A percentile compares a stretch with the other conserved stretches of the same genome.
phyloP scores from a whole-genome alignment of 2,888 invertebrate genomes.

The Macaria notata region DNA sequence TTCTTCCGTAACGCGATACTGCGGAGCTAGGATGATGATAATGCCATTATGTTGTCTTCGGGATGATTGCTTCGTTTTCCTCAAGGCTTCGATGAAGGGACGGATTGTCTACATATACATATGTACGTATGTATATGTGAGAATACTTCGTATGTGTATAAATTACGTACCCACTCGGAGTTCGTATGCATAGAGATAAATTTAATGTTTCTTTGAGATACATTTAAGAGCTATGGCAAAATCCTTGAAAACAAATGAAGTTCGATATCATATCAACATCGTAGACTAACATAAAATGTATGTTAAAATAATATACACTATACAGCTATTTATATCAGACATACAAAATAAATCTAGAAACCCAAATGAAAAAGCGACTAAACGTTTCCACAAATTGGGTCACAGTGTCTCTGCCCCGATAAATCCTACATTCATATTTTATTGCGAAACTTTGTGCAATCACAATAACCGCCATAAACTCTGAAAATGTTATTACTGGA shows the following conservation, averaged over 20 bases:
- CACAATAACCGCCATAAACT: slow-evolving; percentile 2
- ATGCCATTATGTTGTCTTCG: slow-evolving; percentile 22
- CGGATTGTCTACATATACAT: slow-evolving; percentile 1
- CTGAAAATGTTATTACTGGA: slow-evolving; percentile 4
- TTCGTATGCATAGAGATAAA: background rate
- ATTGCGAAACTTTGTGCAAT: slow-evolving; percentile 7
- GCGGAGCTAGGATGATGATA: slow-evolving; percentile 21
- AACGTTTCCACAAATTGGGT: background rate
- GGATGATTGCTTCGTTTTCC: slow-evolving; percentile 21
- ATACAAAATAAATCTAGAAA: no score
- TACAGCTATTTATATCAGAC: no score
- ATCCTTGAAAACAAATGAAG: no score
- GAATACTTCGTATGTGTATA: background rate
- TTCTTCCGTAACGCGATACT: slow-evolving; percentile 17
- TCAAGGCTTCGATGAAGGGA: slow-evolving; percentile 9
- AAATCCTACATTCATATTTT: slow-evolving; percentile 6
- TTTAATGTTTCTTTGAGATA: no score
- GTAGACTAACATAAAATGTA: no score
- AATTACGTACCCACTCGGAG: background rate
- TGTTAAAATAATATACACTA: no score
- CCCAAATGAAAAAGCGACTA: background rate
- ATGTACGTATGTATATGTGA: background rate
- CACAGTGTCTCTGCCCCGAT: slow-evolving; percentile 1
- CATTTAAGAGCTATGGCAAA: no score
- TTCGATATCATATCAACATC: no score